A percentile compares a stretch with the other conserved stretches of the same genome.
Conservation (phyloP, 2,888 invertebrate genomes). For the Hydriomena furcata region DNA sequence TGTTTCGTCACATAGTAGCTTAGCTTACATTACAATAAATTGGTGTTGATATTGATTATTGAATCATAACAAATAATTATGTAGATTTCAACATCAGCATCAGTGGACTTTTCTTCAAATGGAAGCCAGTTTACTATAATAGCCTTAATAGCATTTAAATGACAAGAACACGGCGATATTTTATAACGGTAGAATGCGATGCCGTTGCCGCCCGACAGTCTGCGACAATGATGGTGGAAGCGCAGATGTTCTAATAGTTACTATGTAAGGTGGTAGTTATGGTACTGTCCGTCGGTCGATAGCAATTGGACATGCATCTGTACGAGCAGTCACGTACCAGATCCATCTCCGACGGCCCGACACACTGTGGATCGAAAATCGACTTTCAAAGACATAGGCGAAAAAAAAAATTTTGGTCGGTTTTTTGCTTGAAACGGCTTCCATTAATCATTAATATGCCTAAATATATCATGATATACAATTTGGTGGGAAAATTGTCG, state of each 20-base stretch:
- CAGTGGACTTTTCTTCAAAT: constrained; percentile 4
- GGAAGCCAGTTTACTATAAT: neutral
- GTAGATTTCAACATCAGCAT: neutral
- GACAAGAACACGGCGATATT: constrained; percentile 22
- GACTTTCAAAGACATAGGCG: too few relatives aligned
- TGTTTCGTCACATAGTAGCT: too few relatives aligned
- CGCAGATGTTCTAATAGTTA: neutral
- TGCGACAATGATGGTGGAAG: constrained; percentile 6
- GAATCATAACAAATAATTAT: constrained; percentile 8
- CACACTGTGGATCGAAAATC: too few relatives aligned
- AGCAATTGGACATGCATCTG: neutral
- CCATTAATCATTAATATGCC: too few relatives aligned
- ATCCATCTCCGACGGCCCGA: constrained; percentile 9
- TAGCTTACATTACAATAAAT: too few relatives aligned
- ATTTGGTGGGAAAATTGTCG: too few relatives aligned
- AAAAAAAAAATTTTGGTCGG: too few relatives aligned
- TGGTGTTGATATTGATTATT: neutral
- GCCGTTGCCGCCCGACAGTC: constrained; percentile 28
- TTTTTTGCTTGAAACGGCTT: too few relatives aligned
- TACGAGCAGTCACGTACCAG: constrained; percentile 15
- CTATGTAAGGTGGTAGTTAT: neutral
- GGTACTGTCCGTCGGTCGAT: neutral
- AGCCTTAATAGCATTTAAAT: constrained; percentile 26
- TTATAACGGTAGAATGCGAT: constrained; percentile 30
- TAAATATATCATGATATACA: too few relatives aligned